Base-by-base conservation (phyloP, 1,140 invertebrate species). In the Ylistrum balloti region DNA sequence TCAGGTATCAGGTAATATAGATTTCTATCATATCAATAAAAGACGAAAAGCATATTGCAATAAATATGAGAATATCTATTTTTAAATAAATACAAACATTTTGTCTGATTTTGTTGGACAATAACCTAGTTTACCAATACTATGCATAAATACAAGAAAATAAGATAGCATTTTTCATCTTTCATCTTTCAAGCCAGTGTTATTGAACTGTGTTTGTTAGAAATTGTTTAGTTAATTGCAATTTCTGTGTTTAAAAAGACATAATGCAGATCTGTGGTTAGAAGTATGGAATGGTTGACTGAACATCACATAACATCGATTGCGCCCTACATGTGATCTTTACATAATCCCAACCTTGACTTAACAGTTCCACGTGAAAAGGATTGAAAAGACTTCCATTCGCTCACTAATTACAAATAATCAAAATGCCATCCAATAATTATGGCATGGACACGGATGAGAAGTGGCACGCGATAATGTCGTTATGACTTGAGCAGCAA, bases 391-490 rank as follows among this genome's bases (percentile, higher is more conserved):
- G n/a, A n/a, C 56, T 28, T 74, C 56, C 28, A 74, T 74, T 74
- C 5, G 5, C 28, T 74, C 22, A 74, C n/a, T 74, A 74, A 74
- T 74, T 74, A 74, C 56, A 28, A 28, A 74, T 74, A 28, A 74
- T 74, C 5, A 74, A 74, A 74, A 74, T 74, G 56, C 56, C 56
- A n/a, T 74, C 56, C 17, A 2, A n/a, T 74, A 74, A 74, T 74
- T 74, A 74, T 74, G 56, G 22, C n/a, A 28, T 74, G 56, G 56
- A 28, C 56, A 74, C 56, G 56, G 56, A n/a, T 74, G 56, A 74
- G 0, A 28, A 9, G 56, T 74, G 56, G 11, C 56, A 74, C 22
- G 56, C 56, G 56, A 74, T n/a, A 74, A 5, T 5, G 56, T 74
- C 56, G 56, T 74, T 28, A 74, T 74, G 56, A 74, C 56, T 5